phyloP scores from a whole-genome alignment of 2,113 vertebrate species.

The Notothenia coriiceps region DNA sequence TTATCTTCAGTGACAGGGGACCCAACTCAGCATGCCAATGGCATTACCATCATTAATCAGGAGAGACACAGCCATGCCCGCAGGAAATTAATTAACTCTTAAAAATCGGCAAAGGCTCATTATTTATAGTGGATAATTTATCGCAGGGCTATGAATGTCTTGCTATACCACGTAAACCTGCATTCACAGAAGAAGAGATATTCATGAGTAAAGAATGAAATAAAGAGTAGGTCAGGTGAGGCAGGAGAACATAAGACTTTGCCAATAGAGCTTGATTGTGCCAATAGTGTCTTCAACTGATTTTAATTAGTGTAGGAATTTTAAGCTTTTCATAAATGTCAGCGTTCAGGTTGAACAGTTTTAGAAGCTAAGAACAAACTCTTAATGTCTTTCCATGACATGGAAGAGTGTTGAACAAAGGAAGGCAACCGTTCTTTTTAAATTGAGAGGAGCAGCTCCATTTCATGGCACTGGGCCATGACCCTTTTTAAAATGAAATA shows the following conservation, averaged over 20 bases:
- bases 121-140: slow-evolving; percentile 66
- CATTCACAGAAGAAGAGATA: slow-evolving; percentile 1
- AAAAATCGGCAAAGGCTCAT: slow-evolving; percentile 68
- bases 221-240: neutral
- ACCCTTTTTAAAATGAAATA: slow-evolving; percentile 9
- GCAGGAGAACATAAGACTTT: neutral
- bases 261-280: neutral
- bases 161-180: neutral
- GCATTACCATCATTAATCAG: slow-evolving; percentile 80
- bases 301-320: slow-evolving; percentile 40
- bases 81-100: slow-evolving; percentile 83
- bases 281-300: neutral
- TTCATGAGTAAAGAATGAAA: neutral
- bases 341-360: slow-evolving; percentile 23
- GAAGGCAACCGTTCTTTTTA: slow-evolving; percentile 14
- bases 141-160: slow-evolving; percentile 17
- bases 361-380: slow-evolving; percentile 16
- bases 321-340: slow-evolving; percentile 16
- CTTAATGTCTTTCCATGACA: slow-evolving; percentile 19
- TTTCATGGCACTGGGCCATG: neutral
- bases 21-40: slow-evolving; percentile 66
- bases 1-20: slow-evolving; percentile 74
- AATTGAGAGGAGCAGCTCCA: slow-evolving; percentile 11
- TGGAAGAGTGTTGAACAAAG: slow-evolving; percentile 8
- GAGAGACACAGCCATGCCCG: slow-evolving; percentile 59